Conservation (phyloP, 2,113 vertebrate genomes). For the Eubucco bourcierii region DNA sequence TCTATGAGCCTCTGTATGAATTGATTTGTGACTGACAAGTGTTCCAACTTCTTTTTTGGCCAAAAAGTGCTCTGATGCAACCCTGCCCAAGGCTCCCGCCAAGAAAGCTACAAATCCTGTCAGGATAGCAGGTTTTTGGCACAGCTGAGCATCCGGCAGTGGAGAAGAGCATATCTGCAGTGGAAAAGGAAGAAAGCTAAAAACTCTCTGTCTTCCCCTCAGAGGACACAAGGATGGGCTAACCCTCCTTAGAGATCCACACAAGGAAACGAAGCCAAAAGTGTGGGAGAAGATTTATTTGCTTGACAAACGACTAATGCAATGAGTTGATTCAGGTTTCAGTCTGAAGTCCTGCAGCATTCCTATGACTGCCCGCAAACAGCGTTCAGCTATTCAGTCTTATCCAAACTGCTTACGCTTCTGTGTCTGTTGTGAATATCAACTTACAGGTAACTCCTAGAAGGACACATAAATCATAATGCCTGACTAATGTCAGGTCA, state of each 20-base stretch:
- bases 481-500: not conserved
- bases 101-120: conserved; percentile 53
- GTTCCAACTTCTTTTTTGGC: conserved; percentile 45
- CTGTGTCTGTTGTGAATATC: not conserved
- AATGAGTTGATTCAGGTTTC: not conserved
- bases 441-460: not conserved
- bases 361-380: not conserved
- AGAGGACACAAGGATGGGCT: conserved; percentile 15
- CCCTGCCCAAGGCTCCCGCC: conserved; percentile 1
- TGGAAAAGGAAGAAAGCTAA: not conserved
- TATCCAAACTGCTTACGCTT: not conserved
- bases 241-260: not conserved
- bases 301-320: not conserved
- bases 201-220: not conserved
- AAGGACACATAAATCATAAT: not conserved
- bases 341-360: not conserved
- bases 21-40: conserved; percentile 13
- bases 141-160: not conserved
- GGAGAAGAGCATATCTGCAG: not conserved
- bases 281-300: conserved; percentile 21
- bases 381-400: not conserved
- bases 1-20: not conserved
- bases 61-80: conserved; percentile 13
- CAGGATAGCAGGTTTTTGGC: conserved; percentile 46
- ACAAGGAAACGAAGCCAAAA: not conserved